Base-by-base conservation (phyloP, 2,888 invertebrate genomes). In the Liopterus haemorrhoidalis region DNA sequence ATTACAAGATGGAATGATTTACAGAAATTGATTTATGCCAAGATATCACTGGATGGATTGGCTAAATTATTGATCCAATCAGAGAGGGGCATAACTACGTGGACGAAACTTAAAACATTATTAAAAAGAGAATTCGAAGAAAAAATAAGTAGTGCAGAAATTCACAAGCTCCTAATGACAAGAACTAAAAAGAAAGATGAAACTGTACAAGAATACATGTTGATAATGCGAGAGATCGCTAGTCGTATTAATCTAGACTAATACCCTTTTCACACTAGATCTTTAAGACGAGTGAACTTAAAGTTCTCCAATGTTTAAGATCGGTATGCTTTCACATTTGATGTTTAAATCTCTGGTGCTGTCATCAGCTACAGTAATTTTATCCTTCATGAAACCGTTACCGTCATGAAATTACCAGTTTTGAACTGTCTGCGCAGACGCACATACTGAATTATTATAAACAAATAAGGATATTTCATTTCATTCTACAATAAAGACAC, bases 1-100 rank as follows among this genome's bases (percentile, higher is more conserved):
- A 9, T 49, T 3, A 47, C 43, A 36, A 19, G 31, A 21, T 49
- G 49, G 49, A 40, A 31, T 9, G 36, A 43, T 28, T 19, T 49
- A 30, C 49, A 49, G 27, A 47, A 32, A 16, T 41, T 49, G 22
- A 35, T 50, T 12, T 50, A 48, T 12, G 45, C 45, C n/a, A 50
- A 50, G 30, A 41, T 41, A 25, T 38, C 35, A 3, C 27, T 50
- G 18, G 36, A 35, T 5, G 50, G 50, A 12, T 11, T 48, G 24
- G 50, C 45, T 5, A 40, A 39, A 21, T 22, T 48, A 16, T 40
- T 45, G 15, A 27, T 49, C 2, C 39, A 49, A 20, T 32, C 41
- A 2, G 36, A 49, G 32, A 28, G 20, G 15, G 40, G 43, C n/a
- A 48, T 49, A 15, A 39, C 36, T 9, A 12, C 47, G 16, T 41